Evolutionary conservation across 2,113 vertebrate genomes (phyloP).

Genomic region (Acanthisitta chloris): DNA sequence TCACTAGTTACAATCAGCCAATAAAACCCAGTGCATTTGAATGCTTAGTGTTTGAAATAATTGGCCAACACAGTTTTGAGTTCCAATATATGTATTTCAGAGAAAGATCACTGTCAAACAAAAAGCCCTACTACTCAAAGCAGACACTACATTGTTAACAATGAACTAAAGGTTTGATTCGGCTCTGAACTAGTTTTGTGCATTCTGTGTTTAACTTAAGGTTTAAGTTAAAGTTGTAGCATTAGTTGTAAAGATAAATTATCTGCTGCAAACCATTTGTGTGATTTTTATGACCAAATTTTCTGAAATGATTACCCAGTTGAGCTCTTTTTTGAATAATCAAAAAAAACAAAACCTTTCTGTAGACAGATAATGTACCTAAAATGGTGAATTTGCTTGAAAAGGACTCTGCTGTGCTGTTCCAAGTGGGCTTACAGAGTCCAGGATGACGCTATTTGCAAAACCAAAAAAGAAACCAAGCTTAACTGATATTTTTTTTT

Average conservation of each 20-base stretch:
- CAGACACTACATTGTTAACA: neutral
- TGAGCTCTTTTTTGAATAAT: neutral
- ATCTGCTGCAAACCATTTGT: neutral
- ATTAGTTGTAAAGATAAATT: neutral
- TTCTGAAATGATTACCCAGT: neutral
- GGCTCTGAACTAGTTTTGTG: neutral
- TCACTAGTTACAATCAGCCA: neutral
- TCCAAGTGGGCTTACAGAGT: neutral
- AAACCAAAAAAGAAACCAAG: neutral
- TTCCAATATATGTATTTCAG: neutral
- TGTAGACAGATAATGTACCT: neutral
- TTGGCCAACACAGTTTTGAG: neutral
- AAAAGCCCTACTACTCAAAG: neutral
- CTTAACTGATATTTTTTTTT: neutral
- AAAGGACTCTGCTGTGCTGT: neutral
- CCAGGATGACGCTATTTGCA: neutral
- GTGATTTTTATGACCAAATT: neutral
- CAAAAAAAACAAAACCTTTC: neutral
- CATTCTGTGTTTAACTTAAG: neutral
- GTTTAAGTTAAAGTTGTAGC: neutral
- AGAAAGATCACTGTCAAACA: neutral
- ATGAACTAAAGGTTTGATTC: neutral
- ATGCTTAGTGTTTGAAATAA: neutral
- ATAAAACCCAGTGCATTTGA: neutral
- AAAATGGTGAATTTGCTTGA: neutral